Evolutionary conservation across 2,797 vertebrate species (phyloP), one percentile per base, ranked within the genome.

Genomic region (Myiotriccus ornatus): DNA sequence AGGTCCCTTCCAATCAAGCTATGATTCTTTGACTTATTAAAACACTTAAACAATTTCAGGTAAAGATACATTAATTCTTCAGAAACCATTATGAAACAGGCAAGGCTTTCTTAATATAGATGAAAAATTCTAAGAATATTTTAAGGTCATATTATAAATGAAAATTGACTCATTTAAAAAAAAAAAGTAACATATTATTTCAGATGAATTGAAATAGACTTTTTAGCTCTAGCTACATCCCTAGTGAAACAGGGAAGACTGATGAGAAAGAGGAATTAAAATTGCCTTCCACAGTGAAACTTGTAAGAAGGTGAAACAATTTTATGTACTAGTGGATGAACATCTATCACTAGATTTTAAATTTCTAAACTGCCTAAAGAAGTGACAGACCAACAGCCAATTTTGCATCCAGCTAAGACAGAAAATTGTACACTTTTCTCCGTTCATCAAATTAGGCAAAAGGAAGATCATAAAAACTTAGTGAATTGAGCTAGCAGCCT

Each of bases 251-350:
- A 56, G 55, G n/a, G 24, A 12, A 88, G 27, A 73, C 21, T 65
- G 37, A 64, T 34, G 35, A 62, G 37, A 87, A 82, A 75, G 25
- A 43, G 34, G 3, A 50, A 77, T 69, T 80, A 27, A 80, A 88
- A 62, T 19, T 65, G 49, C 3, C 6, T 77, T 65, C 14, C 50
- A 41, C 74, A 77, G 12, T 2, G 6, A 83, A 83, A 83, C 4
- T 21, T 68, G 0, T 3, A 84, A 44, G 16, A 16, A 69, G 7
- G 27, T 53, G 20, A 69, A 90, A 86, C 27, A 87, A 76, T 1
- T 0, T 0, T 7, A 41, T 23, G 3, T 37, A 57, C 12, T 41
- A 46, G 9, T 43, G 8, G 20, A 57, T 17, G 15, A 0, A 2
- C 23, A 41, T 39, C 20, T 52, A 43, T 52, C 10, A n/a, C 7